Percentiles rank a stretch among this genome's conserved stretches.
phyloP scores from a whole-genome alignment of 2,113 vertebrate species.

The Chaetura pelagica region DNA sequence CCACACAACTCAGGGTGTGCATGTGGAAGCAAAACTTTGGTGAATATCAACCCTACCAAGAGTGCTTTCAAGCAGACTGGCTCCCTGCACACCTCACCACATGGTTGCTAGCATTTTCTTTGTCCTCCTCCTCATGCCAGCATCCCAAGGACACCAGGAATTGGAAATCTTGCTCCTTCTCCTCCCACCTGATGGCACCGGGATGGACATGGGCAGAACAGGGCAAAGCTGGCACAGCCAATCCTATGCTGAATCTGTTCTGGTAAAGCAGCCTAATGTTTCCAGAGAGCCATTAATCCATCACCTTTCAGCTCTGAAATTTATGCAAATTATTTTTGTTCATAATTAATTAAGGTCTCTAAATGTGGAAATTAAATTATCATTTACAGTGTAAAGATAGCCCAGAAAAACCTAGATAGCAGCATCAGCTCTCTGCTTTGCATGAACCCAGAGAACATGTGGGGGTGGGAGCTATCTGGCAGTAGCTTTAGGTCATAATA shows the following conservation, averaged over 20 bases:
- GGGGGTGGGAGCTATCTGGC: neutral
- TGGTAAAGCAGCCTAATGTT: accelerated
- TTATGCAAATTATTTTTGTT: neutral
- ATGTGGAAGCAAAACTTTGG: neutral
- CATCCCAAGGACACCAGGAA: neutral
- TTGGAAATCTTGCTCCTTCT: neutral
- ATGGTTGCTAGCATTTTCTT: neutral
- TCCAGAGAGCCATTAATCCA: neutral
- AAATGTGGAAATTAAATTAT: slow-evolving; percentile 44
- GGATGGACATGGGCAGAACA: accelerated
- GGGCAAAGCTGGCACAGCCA: neutral
- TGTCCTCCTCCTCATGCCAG: neutral
- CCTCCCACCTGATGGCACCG: neutral
- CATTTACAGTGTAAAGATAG: neutral
- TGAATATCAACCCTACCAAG: neutral
- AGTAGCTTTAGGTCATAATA: neutral
- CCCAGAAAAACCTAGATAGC: neutral
- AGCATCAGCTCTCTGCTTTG: neutral
- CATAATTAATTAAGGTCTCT: slow-evolving; percentile 23
- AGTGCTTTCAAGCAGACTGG: neutral
- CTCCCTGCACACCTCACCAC: neutral
- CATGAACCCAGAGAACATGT: neutral
- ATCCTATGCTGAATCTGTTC: neutral
- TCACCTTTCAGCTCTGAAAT: neutral
- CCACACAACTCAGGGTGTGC: neutral